phyloP scores from a whole-genome alignment of 2,888 invertebrate genomes.

The Fragum sueziense region DNA sequence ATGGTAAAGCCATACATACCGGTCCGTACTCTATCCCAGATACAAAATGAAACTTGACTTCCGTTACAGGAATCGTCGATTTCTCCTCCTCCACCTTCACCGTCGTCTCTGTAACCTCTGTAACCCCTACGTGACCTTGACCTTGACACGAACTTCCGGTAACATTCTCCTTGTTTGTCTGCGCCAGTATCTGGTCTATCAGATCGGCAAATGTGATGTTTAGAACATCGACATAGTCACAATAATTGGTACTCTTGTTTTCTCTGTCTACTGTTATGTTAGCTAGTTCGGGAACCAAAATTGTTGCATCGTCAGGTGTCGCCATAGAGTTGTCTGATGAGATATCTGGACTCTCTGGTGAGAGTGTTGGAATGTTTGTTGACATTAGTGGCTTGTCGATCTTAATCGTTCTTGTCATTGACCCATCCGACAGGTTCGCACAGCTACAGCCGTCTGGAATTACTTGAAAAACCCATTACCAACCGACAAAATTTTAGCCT shows the following conservation, averaged over 20 bases:
- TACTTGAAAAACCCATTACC: no score
- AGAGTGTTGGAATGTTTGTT: not conserved
- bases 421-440: not conserved
- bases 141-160: not conserved
- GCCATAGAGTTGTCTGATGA: not conserved
- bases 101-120: not conserved
- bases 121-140: not conserved
- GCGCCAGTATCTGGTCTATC: not conserved
- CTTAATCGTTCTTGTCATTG: not conserved
- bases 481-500: no score
- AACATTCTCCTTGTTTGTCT: not conserved
- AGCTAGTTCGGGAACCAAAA: not conserved
- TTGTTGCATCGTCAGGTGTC: not conserved
- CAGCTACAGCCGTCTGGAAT: not conserved
- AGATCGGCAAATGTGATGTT: constrained; percentile 10
- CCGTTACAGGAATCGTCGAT: constrained; percentile 34
- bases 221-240: constrained; percentile 1
- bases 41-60: constrained; percentile 44
- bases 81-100: not conserved
- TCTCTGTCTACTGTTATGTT: not conserved
- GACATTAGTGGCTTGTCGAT: not conserved
- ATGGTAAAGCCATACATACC: constrained; percentile 21
- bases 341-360: not conserved
- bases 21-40: constrained; percentile 43
- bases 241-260: not conserved